phyloP scores from a whole-genome alignment of 53 echinoderm and acorn worm genomes.

The Holothuria leucospilota region DNA sequence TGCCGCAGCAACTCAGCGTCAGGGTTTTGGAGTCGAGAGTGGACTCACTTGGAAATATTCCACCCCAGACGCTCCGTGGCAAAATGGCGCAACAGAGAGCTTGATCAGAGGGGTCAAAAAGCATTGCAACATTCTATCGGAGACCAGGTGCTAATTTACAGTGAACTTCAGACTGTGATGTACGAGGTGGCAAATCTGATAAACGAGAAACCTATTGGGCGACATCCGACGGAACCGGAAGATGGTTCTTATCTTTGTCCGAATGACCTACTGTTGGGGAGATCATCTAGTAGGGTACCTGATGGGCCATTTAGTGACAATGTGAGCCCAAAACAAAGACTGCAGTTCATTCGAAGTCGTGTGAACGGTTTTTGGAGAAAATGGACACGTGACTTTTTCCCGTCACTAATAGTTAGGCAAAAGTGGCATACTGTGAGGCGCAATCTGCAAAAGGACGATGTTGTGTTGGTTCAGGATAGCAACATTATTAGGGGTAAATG shows the following conservation, averaged over 20 bases:
- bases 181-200: constrained; percentile 58
- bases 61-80: constrained; percentile 34
- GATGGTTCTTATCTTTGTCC: constrained; percentile 39
- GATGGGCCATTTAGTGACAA: constrained; percentile 52
- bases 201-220: constrained; percentile 53
- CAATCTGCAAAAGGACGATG: constrained; percentile 42
- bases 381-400: constrained; percentile 65
- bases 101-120: constrained; percentile 54
- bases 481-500: constrained; percentile 49
- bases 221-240: constrained; percentile 50
- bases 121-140: constrained; percentile 38
- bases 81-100: constrained; percentile 52
- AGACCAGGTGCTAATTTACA: constrained; percentile 34
- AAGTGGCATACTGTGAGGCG: constrained; percentile 59
- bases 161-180: constrained; percentile 57
- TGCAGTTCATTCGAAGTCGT: constrained; percentile 53
- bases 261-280: constrained; percentile 39
- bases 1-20: constrained; percentile 43
- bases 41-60: constrained; percentile 52
- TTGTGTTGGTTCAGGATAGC: constrained; percentile 59
- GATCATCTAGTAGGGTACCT: constrained; percentile 46
- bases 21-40: constrained; percentile 32
- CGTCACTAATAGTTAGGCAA: constrained; percentile 52
- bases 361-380: constrained; percentile 60
- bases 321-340: constrained; percentile 47